A percentile compares a stretch with the other conserved stretches of the same genome.
These are phyloP conservation scores for Amphiprion ocellaris DNA, from an alignment of 2,113 vertebrate species.

Conservation along the genomic window DNA sequence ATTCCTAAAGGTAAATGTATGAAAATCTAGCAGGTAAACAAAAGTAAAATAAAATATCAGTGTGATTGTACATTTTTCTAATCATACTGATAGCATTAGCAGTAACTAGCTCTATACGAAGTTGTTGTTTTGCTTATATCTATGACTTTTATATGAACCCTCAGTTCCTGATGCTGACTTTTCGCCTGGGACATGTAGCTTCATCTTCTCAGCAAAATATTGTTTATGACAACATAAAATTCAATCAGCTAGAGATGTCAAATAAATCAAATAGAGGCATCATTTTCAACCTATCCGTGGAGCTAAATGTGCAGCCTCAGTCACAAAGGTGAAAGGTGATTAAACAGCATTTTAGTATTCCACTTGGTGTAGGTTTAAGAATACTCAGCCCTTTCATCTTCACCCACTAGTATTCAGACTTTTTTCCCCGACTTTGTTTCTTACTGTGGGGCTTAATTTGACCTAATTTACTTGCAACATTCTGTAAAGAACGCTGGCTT, in stretches of 20 bases:
- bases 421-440: not conserved
- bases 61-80: not conserved
- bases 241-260: not conserved
- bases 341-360: not conserved
- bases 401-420: not conserved
- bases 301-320: not conserved
- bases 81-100: not conserved
- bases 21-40: not conserved
- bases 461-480: conserved; percentile 51
- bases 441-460: conserved; percentile 43
- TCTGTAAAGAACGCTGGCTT: conserved; percentile 38
- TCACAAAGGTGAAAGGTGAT: not conserved
- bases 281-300: not conserved
- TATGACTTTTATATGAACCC: no score
- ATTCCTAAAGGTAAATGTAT: not conserved
- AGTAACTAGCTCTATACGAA: not conserved
- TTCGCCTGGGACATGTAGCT: no score
- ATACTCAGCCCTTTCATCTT: conserved; percentile 14
- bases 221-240: no score
- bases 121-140: no score
- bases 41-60: not conserved
- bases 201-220: no score
- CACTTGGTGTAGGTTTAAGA: not conserved
- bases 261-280: not conserved
- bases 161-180: no score